Base-by-base conservation (phyloP, 1,140 invertebrate species). In the Drosophila neocordata region DNA sequence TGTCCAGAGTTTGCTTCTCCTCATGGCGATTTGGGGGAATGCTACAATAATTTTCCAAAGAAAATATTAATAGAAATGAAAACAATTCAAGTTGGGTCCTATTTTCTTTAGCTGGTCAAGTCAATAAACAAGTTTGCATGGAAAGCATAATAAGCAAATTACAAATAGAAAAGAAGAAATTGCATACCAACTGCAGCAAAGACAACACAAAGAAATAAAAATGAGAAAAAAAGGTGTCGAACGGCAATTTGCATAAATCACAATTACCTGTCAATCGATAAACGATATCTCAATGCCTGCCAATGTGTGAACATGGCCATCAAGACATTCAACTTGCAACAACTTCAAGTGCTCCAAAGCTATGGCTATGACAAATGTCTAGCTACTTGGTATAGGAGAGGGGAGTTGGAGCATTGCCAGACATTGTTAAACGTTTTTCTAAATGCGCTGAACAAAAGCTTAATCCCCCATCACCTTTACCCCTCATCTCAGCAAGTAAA, bases 31-130 rank as follows among this genome's bases (percentile, higher is more conserved):
- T 38, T 38, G 5, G 87, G 79, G 70, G 82, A 79, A 68, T 87
- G 82, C 72, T 68, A 79, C 67, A 88, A 87, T 83, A 80, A 73
- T 79, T 82, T 76, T 82, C 65, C 83, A 82, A 82, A 67, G 78
- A 85, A 85, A 87, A 87, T 88, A 87, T 79, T 83, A 88, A 87
- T 83, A 88, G 83, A 88, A 87, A 87, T 69, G 66, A 88, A 88
- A 87, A 87, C 83, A 87, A 70, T 74, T 27, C 58, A 69, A 68
- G 37, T 37, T 22, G 57, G 48, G 52, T 57, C 73, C 69, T 84
- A 71, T 85, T 84, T 85, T 44, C 61, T 68, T 75, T 57, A 63
- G 53, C 57, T 58, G 69, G 53, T 31, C 67, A 66, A 88, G 64
- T 88, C 83, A 87, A 85, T 82, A 87, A 81, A 85, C 82, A 82